phyloP scores from a whole-genome alignment of 2,113 vertebrate genomes.

The Arvicanthis niloticus region DNA sequence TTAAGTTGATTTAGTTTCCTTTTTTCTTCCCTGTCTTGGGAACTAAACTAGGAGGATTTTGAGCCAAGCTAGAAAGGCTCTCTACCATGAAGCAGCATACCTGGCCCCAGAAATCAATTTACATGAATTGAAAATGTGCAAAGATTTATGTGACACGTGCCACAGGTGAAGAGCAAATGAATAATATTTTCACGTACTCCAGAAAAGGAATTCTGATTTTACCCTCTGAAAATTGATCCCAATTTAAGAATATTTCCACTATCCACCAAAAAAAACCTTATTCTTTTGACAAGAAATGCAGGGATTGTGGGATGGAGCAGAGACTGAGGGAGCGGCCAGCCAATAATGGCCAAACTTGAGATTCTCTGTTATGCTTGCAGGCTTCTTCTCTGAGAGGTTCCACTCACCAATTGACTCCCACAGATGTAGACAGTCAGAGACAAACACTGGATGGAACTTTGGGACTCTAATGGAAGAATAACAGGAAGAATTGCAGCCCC shows the following conservation, averaged over 20 bases:
- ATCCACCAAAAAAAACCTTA: no score
- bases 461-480: no score
- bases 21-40: background rate
- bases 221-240: background rate
- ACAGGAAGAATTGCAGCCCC: no score
- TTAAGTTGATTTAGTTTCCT: background rate
- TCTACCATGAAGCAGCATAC: background rate
- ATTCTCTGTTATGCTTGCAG: no score
- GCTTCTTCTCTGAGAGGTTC: no score
- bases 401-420: no score
- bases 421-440: no score
- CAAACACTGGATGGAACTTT: no score
- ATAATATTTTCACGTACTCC: background rate
- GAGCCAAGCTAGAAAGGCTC: background rate
- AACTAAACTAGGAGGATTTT: background rate
- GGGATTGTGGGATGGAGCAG: no score
- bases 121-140: background rate
- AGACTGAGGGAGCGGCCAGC: no score
- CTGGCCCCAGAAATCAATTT: background rate
- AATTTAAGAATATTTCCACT: background rate
- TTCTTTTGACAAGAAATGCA: no score
- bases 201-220: background rate
- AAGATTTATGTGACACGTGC: background rate
- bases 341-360: no score
- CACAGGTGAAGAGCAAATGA: background rate